Base-by-base conservation (phyloP, 2,113 vertebrate species). In the Monopterus albus region DNA sequence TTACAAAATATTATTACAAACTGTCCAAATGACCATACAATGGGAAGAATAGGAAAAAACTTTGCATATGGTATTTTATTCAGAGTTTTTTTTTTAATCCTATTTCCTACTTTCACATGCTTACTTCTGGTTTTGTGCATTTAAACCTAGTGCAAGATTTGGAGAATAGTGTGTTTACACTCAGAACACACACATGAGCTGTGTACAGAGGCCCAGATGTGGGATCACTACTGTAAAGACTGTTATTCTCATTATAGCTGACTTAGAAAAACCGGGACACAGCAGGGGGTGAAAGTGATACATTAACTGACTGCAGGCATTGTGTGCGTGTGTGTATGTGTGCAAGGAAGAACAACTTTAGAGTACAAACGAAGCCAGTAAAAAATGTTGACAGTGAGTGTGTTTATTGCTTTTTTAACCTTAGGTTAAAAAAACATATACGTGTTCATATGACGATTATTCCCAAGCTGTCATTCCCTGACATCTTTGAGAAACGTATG, bases 231-330 rank as follows among this genome's bases (percentile, higher is more conserved):
- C 80, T 75, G 78, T 47, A 78, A 60, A 75, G 51, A 59, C 65
- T 78, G n/a, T 80, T 70, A 75, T 81, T 81, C 72, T 85, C 68
- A 78, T 83, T 70, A 85, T 66, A 81, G 74, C 52, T 42, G 71
- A 72, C 45, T 79, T 72, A 53, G 59, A 77, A 74, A 86, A 90
- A 87, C 76, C 87, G 81, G 89, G 86, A 68, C 87, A 89, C 87
- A 86, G 83, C 80, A 86, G 82, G 86, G 71, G 83, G 66, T 59
- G 18, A 60, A 80, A 82, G 69, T 84, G 65, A 84, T 89, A 61
- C 77, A 85, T 82, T 84, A 79, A 76, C 74, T 77, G 67, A 70
- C 77, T 79, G 42, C 73, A 87, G 66, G 62, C 69, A 11, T 20
- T 25, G 15, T 63, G 38, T 59, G 43, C 53, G 58, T 63, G 42